These are phyloP conservation scores for Drosophila setosimentum DNA, from an alignment of 2,888 invertebrate species.

Conservation along the genomic window DNA sequence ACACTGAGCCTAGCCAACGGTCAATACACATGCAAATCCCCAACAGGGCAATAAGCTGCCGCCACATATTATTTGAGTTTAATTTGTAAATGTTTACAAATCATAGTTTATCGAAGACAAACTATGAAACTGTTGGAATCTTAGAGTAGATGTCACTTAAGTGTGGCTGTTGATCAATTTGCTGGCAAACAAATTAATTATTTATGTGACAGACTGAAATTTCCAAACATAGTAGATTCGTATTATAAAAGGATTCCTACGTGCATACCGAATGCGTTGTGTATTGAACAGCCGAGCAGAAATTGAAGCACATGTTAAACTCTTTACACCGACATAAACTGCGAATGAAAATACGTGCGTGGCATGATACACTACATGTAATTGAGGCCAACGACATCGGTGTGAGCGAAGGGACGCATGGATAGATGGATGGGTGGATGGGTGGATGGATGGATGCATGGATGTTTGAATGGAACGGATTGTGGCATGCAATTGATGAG, in stretches of 20 bases:
- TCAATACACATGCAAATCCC: constrained; percentile 51
- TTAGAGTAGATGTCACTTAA: background rate
- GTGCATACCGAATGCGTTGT: constrained; percentile 40
- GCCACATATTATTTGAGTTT: constrained; percentile 17
- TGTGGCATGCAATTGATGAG: constrained; percentile 55
- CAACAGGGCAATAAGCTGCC: constrained; percentile 7
- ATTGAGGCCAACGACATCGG: constrained; percentile 59
- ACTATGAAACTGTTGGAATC: constrained; percentile 1
- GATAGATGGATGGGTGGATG: background rate
- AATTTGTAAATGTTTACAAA: constrained; percentile 36
- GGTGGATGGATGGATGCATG: constrained; percentile 2
- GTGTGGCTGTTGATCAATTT: constrained; percentile 8
- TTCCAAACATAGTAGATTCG: constrained; percentile 43
- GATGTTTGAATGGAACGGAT: constrained; percentile 28
- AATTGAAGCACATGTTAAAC: constrained; percentile 76
- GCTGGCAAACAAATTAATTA: constrained; percentile 57
- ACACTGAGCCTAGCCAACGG: constrained; percentile 49
- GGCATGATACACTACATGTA: constrained; percentile 71
- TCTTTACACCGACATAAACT: constrained; percentile 79
- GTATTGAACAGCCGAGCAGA: constrained; percentile 32
- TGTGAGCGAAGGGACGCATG: constrained; percentile 12
- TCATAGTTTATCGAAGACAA: constrained; percentile 8
- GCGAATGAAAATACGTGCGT: constrained; percentile 68
- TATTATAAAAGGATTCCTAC: constrained; percentile 41
- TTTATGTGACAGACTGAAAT: constrained; percentile 44